Evolutionary conservation across 2,888 invertebrate species (phyloP).

Genomic region (Amblyjoppa proteus): DNA sequence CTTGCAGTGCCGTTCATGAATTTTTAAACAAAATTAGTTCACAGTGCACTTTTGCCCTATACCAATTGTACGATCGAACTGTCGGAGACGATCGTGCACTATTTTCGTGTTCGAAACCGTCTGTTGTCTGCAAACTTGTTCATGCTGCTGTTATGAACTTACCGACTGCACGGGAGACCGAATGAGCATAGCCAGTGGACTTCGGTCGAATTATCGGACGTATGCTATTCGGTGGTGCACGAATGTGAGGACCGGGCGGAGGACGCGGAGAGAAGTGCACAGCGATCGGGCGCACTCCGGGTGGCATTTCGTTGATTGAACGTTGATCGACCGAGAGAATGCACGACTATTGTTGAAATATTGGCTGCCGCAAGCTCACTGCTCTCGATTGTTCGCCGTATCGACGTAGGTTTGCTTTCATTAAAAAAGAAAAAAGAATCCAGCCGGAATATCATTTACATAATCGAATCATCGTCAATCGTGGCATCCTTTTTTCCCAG

Average conservation of each 20-base stretch:
- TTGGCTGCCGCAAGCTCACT: slow-evolving; percentile 23
- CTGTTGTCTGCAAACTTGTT: slow-evolving; percentile 8
- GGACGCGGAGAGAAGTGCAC: slow-evolving; percentile 33
- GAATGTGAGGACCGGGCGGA: slow-evolving; percentile 32
- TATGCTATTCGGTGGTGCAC: slow-evolving; percentile 39
- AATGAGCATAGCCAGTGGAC: neutral
- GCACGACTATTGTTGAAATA: slow-evolving; percentile 57
- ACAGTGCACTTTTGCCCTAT: too few species aligned
- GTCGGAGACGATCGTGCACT: too few species aligned
- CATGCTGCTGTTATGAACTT: neutral
- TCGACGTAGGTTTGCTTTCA: neutral
- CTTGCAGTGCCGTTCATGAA: too few species aligned
- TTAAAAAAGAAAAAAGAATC: neutral
- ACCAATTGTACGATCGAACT: too few species aligned
- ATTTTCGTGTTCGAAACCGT: neutral
- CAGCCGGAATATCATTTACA: neutral
- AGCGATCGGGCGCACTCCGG: slow-evolving; percentile 41
- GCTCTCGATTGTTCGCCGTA: slow-evolving; percentile 1
- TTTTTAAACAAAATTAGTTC: too few species aligned
- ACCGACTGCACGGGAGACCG: neutral
- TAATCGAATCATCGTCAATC: neutral
- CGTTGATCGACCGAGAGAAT: slow-evolving; percentile 62
- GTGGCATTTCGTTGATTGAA: slow-evolving; percentile 65
- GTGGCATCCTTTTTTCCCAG: neutral
- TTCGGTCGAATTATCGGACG: slow-evolving; percentile 57